Percentiles rank a stretch among this genome's conserved stretches.
phyloP scores from a whole-genome alignment of 92 coral and sea anemone species.

The Siderastrea radians region DNA sequence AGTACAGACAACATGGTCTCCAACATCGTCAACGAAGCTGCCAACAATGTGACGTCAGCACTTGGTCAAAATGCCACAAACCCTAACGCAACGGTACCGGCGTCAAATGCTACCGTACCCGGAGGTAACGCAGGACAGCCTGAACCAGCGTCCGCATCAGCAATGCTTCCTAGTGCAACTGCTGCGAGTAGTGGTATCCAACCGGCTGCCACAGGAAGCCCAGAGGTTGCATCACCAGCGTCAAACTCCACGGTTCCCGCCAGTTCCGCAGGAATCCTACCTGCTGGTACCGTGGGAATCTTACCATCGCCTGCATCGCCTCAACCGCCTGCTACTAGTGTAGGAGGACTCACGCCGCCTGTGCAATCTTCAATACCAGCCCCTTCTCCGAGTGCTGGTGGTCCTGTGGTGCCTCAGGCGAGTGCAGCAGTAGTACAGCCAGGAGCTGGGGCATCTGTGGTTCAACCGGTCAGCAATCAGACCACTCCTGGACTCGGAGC shows the following conservation, averaged over 20 bases:
- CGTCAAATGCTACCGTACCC: not conserved
- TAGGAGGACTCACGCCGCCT: not conserved
- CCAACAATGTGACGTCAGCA: not conserved
- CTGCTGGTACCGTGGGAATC: not conserved
- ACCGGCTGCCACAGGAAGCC: not conserved
- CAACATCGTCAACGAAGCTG: constrained; percentile 6
- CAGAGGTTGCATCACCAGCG: not conserved
- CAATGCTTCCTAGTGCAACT: not conserved
- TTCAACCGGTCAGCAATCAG: not conserved
- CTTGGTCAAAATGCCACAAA: not conserved
- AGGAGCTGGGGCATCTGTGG: constrained; percentile 1
- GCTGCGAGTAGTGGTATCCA: not conserved
- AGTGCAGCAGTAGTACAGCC: not conserved
- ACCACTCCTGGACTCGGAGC: not conserved
- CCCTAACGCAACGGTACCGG: not conserved
- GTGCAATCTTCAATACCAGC: constrained; percentile 4
- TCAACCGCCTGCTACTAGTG: constrained; percentile 3
- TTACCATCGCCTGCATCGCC: not conserved
- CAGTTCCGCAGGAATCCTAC: not conserved
- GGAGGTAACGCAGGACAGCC: not conserved
- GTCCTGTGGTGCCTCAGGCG: constrained; percentile 8
- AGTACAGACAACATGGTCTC: constrained; percentile 19
- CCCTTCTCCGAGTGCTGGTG: constrained; percentile 8
- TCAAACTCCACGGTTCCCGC: not conserved
- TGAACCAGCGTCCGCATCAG: not conserved